These are phyloP conservation scores for Neoarius graeffei DNA, from an alignment of 2,113 vertebrate genomes.

Conservation along the genomic window DNA sequence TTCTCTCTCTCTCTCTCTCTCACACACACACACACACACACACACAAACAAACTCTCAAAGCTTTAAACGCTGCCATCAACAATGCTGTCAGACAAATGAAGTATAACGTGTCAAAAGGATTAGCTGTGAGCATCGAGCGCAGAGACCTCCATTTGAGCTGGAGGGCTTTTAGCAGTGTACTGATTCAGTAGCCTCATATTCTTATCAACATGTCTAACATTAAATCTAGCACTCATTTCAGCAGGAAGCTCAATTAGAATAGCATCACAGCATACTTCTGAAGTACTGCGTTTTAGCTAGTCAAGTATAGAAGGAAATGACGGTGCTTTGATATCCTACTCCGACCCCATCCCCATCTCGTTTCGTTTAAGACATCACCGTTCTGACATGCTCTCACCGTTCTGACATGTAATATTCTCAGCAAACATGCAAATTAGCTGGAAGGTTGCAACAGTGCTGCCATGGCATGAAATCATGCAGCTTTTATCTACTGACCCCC, in stretches of 20 bases:
- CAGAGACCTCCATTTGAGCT: conserved; percentile 16
- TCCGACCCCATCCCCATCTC: background rate
- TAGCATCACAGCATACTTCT: background rate
- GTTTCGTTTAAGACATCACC: background rate
- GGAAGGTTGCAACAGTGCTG: background rate
- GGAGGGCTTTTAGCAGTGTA: conserved; percentile 7
- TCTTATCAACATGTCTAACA: conserved; percentile 6
- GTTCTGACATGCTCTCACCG: background rate
- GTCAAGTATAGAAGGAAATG: conserved; percentile 5
- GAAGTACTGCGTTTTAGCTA: background rate
- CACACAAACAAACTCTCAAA: background rate
- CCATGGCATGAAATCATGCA: conserved; percentile 4
- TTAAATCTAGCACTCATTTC: conserved; percentile 1
- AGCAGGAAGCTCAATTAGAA: background rate
- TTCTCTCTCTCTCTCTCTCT: background rate
- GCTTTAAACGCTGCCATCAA: too few species aligned
- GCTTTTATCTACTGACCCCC: conserved; percentile 2
- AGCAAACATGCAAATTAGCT: conserved; percentile 13
- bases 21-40: background rate
- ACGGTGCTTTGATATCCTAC: background rate
- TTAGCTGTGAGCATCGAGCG: conserved; percentile 11
- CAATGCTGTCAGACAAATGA: too few species aligned
- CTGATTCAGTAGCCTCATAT: conserved; percentile 11
- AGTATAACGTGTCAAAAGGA: conserved; percentile 14
- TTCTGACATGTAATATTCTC: conserved; percentile 19